Percentiles rank a stretch among this genome's conserved stretches.
phyloP scores from a whole-genome alignment of 2,888 invertebrate species.

The Ophion ellenae region DNA sequence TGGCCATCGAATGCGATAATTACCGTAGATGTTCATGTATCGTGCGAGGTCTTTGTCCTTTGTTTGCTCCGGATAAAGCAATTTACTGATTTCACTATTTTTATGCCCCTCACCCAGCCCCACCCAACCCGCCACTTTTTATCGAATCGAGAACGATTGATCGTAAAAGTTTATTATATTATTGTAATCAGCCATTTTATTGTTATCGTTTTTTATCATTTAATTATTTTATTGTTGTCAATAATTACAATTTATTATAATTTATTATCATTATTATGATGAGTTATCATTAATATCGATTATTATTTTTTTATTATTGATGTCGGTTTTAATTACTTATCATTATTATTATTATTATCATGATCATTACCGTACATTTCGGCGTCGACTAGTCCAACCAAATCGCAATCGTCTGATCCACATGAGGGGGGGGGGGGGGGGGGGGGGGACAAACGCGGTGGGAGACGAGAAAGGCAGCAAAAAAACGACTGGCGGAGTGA shows the following conservation, averaged over 20 bases:
- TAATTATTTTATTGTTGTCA: too few species aligned
- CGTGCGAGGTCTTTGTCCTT: constrained; percentile 10
- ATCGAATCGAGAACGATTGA: background rate
- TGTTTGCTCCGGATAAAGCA: background rate
- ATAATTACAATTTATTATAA: too few species aligned
- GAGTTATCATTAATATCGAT: too few species aligned
- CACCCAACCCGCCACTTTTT: background rate
- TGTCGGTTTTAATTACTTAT: too few species aligned
- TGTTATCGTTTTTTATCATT: background rate
- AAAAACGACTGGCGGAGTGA: background rate
- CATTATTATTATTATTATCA: too few species aligned
- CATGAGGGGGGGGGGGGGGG: background rate
- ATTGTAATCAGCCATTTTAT: background rate
- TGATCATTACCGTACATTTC: too few species aligned
- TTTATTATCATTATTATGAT: background rate
- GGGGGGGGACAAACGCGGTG: background rate
- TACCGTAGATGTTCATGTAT: background rate
- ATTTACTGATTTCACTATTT: background rate
- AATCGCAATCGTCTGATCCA: background rate
- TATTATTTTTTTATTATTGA: too few species aligned
- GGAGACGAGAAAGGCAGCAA: background rate
- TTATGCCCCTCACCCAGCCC: too few species aligned
- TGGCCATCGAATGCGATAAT: constrained; percentile 6
- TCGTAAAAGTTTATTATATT: background rate
- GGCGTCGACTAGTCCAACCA: too few species aligned